phyloP scores from a whole-genome alignment of 1,140 invertebrate genomes.

The Pomacea maculata region DNA sequence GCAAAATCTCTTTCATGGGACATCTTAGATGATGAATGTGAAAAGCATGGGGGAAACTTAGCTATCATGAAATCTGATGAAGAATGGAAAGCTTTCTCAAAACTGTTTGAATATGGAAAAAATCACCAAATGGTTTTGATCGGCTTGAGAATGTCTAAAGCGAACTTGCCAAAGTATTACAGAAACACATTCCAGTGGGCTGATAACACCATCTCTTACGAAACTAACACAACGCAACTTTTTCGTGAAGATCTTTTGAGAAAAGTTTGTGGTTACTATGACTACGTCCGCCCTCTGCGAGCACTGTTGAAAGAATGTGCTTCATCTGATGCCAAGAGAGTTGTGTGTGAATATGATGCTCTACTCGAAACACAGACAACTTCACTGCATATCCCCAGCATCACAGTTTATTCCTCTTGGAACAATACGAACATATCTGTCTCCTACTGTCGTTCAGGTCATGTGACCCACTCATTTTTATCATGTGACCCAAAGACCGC shows the following conservation, averaged over 20 bases:
- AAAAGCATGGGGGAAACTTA: neutral
- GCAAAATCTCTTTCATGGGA: too few relatives aligned
- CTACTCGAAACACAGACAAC: neutral
- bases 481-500: conserved; percentile 8
- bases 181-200: neutral
- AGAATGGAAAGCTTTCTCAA: neutral
- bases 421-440: neutral
- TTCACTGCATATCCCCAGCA: neutral
- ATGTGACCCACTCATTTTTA: conserved; percentile 3
- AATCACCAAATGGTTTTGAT: neutral
- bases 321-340: neutral
- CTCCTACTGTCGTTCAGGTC: neutral
- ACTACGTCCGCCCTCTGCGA: neutral
- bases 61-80: neutral
- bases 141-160: neutral
- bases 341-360: conserved; percentile 9
- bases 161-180: neutral
- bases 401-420: neutral
- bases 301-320: neutral
- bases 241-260: neutral
- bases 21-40: neutral
- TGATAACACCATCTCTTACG: conserved; percentile 5
- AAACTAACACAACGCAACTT: neutral
- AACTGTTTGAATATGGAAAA: neutral
- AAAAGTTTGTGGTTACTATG: neutral